phyloP scores from a whole-genome alignment of 2,113 vertebrate genomes.

The Halichoerus grypus region DNA sequence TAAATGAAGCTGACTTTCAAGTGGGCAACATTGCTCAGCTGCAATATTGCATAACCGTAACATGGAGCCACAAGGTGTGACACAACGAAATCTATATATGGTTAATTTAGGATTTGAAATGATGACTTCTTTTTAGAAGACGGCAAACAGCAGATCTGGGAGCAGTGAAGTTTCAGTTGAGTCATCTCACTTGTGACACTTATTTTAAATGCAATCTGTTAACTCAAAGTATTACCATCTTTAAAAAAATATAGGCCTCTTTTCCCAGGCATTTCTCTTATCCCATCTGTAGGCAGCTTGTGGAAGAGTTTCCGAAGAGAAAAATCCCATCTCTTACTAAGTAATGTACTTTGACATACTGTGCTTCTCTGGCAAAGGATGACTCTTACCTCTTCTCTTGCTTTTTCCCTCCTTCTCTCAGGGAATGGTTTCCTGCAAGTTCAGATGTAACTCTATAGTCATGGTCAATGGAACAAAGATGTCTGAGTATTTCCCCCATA shows the following conservation, averaged over 20 bases:
- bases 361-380: conserved; percentile 16
- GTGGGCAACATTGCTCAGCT: neutral
- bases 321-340: neutral
- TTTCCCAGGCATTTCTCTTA: conserved; percentile 19
- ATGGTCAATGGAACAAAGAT: neutral
- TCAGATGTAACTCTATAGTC: neutral
- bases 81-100: neutral
- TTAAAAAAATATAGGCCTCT: conserved; percentile 47
- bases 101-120: neutral
- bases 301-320: conserved; percentile 19
- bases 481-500: neutral
- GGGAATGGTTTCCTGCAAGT: neutral
- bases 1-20: neutral
- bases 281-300: neutral
- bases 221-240: conserved; percentile 10
- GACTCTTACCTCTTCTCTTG: neutral
- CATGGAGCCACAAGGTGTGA: neutral
- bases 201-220: conserved; percentile 67
- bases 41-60: neutral
- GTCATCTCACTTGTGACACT: conserved; percentile 54
- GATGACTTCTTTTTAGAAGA: conserved; percentile 51
- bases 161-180: conserved; percentile 46
- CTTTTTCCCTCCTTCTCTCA: neutral
- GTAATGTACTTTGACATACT: neutral
- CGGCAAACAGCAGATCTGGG: neutral